A percentile compares a stretch with the other conserved stretches of the same genome.
Evolutionary conservation across 23 tunicate genomes (phyloP).

Genomic region (Styela plicata): DNA sequence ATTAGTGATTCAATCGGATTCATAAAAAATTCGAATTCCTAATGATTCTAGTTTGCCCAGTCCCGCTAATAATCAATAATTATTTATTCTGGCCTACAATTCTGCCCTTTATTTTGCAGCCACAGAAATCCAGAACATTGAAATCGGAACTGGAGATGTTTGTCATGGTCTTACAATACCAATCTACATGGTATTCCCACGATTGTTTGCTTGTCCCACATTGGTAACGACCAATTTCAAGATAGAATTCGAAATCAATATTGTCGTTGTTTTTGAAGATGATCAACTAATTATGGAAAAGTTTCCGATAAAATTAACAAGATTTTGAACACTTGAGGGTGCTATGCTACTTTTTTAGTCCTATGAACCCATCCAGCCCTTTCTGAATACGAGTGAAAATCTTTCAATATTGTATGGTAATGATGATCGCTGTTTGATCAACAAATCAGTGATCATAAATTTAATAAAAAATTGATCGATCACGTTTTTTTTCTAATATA

Average conservation of each 20-base stretch:
- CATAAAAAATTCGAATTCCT: no score
- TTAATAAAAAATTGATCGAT: no score
- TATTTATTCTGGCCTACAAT: not conserved
- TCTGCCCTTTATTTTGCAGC: constrained; percentile 36
- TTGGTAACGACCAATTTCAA: constrained; percentile 78
- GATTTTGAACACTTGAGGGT: constrained; percentile 53
- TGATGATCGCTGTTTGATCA: no score
- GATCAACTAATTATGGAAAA: constrained; percentile 73
- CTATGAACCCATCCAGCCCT: no score
- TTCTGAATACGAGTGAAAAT: no score
- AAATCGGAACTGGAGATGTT: constrained; percentile 83
- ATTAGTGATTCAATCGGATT: no score
- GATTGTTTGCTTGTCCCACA: constrained; percentile 81
- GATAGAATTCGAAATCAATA: constrained; percentile 71
- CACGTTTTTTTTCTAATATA: no score
- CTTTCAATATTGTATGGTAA: no score
- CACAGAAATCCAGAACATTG: constrained; percentile 87
- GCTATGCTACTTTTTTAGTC: no score
- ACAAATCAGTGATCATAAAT: no score
- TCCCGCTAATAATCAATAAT: no score
- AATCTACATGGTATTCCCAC: constrained; percentile 83
- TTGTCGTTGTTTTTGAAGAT: constrained; percentile 75
- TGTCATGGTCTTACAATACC: constrained; percentile 72
- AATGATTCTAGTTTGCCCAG: no score
- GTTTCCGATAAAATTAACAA: constrained; percentile 59